Percentiles rank a stretch among this genome's conserved stretches.
phyloP scores from a whole-genome alignment of 2,888 invertebrate genomes.

The Leucozona laternaria region DNA sequence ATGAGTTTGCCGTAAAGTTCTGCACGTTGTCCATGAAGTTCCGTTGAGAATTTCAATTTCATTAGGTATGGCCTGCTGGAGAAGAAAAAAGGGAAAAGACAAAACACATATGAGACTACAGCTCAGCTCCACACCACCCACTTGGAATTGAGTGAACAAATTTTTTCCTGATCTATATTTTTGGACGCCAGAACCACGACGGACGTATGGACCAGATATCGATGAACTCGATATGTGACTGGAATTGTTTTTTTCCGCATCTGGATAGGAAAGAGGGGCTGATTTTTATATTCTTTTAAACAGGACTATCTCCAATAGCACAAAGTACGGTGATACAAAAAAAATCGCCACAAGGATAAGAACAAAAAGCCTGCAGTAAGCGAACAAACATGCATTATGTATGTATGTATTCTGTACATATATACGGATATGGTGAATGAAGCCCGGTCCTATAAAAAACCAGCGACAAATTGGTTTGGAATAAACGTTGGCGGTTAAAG shows the following conservation, averaged over 20 bases:
- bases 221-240: conserved; percentile 69
- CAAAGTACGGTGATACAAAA: conserved; percentile 3
- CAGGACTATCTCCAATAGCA: neutral
- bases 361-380: conserved; percentile 46
- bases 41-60: conserved; percentile 70
- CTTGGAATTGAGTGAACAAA: conserved; percentile 34
- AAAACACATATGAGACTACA: conserved; percentile 1
- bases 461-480: conserved; percentile 47
- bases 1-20: conserved; percentile 44
- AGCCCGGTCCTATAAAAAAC: neutral
- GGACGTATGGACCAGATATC: conserved; percentile 55
- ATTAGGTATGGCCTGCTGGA: conserved; percentile 37
- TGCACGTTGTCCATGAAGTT: conserved; percentile 56
- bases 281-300: neutral
- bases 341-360: conserved; percentile 29
- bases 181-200: conserved; percentile 1
- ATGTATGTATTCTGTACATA: too few relatives aligned
- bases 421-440: neutral
- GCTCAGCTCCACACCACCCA: conserved; percentile 16
- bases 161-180: conserved; percentile 3
- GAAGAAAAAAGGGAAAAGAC: neutral
- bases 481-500: conserved; percentile 50
- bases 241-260: conserved; percentile 26
- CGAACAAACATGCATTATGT: conserved; percentile 6
- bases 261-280: neutral